Base-by-base conservation (phyloP, 2,113 vertebrate species). In the Nipponia nippon region DNA sequence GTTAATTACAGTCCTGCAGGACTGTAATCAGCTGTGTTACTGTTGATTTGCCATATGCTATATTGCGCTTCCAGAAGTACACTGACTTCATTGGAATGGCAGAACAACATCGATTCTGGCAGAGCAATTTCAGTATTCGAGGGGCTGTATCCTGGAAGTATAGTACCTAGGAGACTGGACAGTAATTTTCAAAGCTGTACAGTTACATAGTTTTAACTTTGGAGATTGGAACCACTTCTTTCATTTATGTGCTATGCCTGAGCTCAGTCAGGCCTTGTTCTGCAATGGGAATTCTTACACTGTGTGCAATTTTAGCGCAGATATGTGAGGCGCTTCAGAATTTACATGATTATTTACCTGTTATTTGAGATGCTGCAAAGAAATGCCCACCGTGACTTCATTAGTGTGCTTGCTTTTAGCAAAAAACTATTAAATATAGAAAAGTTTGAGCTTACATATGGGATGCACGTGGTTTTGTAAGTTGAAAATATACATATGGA, bases 91-190 rank as follows among this genome's bases (percentile, higher is more conserved):
- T 0, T n/a, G 83, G 62, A 16, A 16, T 23, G 72, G 21, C 76
- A 83, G n/a, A 52, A 38, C 42, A 58, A 3, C 56, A 20, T 38
- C 0, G 1, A 18, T 71, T 47, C 67, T 86, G 52, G 46, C 46
- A 53, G 34, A 52, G 56, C 44, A 7, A 0, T 14, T 59, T 26
- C 13, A 25, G 9, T 4, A 0, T 11, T 29, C 0, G 1, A 40
- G 50, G 42, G 23, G 7, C 42, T 76, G 61, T 27, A 2, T 47
- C 42, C 46, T 56, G 52, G 27, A 25, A 13, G n/a, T 38, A 10
- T 3, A 23, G 55, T 32, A 19, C 56, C 32, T 11, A 15, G 38
- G 58, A 75, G 65, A 11, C 2, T 40, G 21, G 16, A 13, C 17
- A 29, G 49, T 22, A 26, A 3, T 59, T 75, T 69, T 13, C 46